Evolutionary conservation across 1,140 invertebrate genomes (phyloP).

Genomic region (Hormaphis cornu): DNA sequence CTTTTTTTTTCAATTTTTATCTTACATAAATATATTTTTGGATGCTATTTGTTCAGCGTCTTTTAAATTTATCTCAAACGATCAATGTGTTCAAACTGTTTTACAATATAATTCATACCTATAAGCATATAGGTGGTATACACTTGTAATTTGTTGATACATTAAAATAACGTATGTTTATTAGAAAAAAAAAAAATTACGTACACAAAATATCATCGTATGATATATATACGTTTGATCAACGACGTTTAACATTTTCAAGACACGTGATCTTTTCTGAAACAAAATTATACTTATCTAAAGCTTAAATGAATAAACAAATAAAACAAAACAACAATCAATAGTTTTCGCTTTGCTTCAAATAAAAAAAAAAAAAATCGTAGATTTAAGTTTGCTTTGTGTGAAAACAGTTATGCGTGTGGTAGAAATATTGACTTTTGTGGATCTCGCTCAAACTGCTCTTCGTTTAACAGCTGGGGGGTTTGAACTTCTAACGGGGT

Average conservation of each 20-base stretch:
- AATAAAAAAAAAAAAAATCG: no score
- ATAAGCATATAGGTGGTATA: no score
- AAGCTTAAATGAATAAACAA: conserved; percentile 27
- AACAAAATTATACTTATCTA: conserved; percentile 2
- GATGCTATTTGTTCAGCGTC: not conserved
- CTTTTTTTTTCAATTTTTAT: not conserved
- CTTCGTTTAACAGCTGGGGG: no score
- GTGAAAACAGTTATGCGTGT: conserved; percentile 9
- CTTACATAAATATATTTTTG: not conserved
- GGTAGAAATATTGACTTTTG: conserved; percentile 19
- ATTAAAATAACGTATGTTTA: not conserved
- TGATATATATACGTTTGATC: not conserved
- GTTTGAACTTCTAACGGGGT: no score
- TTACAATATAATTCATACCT: no score
- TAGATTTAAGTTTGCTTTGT: conserved; percentile 13
- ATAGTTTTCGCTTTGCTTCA: conserved; percentile 20
- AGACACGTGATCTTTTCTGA: conserved; percentile 27
- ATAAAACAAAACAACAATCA: conserved; percentile 13
- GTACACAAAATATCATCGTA: no score
- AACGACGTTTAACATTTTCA: not conserved
- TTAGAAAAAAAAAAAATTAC: no score
- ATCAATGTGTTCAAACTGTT: not conserved
- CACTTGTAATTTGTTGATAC: not conserved
- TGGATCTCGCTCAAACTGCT: not conserved
- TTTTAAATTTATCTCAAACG: not conserved